Evolutionary conservation across 2,888 invertebrate genomes (phyloP).

Genomic region (Drosophila kanekoi): DNA sequence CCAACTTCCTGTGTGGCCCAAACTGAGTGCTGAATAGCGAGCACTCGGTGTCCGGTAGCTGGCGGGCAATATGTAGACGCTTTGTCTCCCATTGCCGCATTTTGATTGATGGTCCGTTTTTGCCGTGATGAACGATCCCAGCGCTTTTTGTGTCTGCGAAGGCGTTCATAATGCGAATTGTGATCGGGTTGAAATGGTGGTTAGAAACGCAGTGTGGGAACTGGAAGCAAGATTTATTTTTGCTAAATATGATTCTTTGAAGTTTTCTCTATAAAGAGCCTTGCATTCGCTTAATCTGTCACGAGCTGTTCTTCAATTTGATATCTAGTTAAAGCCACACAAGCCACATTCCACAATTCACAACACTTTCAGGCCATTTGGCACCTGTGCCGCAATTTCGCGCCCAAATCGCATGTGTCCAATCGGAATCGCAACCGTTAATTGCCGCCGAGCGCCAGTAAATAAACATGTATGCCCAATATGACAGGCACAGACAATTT

Average conservation of each 20-base stretch:
- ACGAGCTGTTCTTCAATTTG: neutral
- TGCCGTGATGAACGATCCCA: constrained; percentile 46
- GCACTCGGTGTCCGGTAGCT: constrained; percentile 61
- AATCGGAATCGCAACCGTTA: constrained; percentile 64
- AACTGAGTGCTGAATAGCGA: constrained; percentile 17
- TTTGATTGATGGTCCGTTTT: constrained; percentile 68
- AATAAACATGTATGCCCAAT: constrained; percentile 44
- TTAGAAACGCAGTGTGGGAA: constrained; percentile 46
- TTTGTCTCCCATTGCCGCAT: constrained; percentile 48
- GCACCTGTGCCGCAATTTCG: constrained; percentile 19
- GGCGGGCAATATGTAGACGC: constrained; percentile 48
- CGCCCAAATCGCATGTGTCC: constrained; percentile 37
- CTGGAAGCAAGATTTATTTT: neutral
- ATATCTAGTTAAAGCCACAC: neutral
- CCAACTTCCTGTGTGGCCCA: constrained; percentile 73
- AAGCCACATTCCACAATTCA: neutral
- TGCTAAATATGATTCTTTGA: neutral
- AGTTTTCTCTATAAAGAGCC: neutral
- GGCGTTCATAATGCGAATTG: constrained; percentile 57
- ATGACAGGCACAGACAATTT: constrained; percentile 52
- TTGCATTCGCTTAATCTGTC: neutral
- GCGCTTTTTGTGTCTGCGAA: constrained; percentile 25
- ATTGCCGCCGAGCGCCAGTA: constrained; percentile 46
- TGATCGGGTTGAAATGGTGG: constrained; percentile 45
- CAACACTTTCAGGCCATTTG: constrained; percentile 1